A percentile compares a stretch with the other conserved stretches of the same genome.
Evolutionary conservation across 1,140 invertebrate species (phyloP).

Genomic region (Magallana gigas): DNA sequence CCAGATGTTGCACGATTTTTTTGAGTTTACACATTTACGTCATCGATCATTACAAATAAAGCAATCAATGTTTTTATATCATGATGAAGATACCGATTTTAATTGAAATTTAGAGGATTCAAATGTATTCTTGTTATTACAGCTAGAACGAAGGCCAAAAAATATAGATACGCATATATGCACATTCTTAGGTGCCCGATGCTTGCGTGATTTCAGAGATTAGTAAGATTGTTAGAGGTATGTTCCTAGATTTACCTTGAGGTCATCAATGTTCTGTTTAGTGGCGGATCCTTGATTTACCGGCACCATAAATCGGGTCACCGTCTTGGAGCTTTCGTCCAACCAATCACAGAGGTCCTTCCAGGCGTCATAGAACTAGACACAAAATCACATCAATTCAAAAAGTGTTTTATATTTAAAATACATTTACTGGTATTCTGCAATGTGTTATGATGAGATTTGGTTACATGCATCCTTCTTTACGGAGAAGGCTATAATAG

Average conservation of each 20-base stretch:
- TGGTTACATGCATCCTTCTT: too few relatives aligned
- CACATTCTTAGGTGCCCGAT: too few relatives aligned
- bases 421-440: too few relatives aligned
- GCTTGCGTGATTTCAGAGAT: too few relatives aligned
- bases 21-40: neutral
- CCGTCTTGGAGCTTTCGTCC: conserved; percentile 89
- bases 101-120: neutral
- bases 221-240: too few relatives aligned
- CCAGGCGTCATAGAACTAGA: conserved; percentile 92
- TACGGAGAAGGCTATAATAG: too few relatives aligned
- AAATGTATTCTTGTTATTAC: neutral
- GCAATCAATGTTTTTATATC: neutral
- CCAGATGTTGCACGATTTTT: neutral
- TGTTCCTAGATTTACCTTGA: conserved; percentile 68
- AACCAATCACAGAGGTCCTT: conserved; percentile 88
- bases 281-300: conserved; percentile 62
- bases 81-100: neutral
- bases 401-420: neutral
- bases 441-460: too few relatives aligned
- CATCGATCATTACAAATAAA: neutral
- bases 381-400: conserved; percentile 39
- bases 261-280: conserved; percentile 77
- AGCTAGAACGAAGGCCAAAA: neutral
- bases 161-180: neutral
- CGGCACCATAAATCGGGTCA: conserved; percentile 82